A percentile compares a stretch with the other conserved stretches of the same genome.
Conservation (phyloP, 2,113 vertebrate species). For the Passer domesticus region DNA sequence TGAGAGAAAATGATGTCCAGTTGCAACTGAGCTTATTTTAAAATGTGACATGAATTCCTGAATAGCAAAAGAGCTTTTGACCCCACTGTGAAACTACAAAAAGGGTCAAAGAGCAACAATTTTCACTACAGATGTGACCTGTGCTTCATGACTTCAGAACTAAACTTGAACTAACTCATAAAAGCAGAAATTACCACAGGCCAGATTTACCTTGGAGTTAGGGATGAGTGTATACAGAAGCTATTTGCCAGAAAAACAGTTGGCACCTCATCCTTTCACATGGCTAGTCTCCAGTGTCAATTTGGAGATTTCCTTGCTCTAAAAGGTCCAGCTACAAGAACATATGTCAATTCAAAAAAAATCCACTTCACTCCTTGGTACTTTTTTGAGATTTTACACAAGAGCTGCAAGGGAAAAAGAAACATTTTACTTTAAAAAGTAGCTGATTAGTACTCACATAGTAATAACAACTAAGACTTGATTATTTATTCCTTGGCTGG, state of each 20-base stretch:
- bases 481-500: not conserved
- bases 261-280: conserved; percentile 29
- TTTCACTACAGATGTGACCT: conserved; percentile 10
- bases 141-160: not conserved
- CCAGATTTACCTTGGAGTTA: conserved; percentile 17
- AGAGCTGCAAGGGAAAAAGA: not conserved
- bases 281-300: conserved; percentile 41
- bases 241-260: conserved; percentile 41
- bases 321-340: conserved; percentile 35
- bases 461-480: not conserved
- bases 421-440: not conserved
- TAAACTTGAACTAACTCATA: not conserved
- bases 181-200: conserved; percentile 17
- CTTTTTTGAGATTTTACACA: not conserved
- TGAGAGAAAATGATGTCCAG: not conserved
- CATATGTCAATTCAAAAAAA: not conserved
- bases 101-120: not conserved
- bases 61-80: not conserved
- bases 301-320: conserved; percentile 18
- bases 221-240: conserved; percentile 9
- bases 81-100: not conserved
- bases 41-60: not conserved
- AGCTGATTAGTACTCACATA: not conserved
- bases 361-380: not conserved
- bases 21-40: not conserved